These are phyloP conservation scores for Zoanthus sociatus DNA, from an alignment of 92 coral and sea anemone species.

Conservation along the genomic window DNA sequence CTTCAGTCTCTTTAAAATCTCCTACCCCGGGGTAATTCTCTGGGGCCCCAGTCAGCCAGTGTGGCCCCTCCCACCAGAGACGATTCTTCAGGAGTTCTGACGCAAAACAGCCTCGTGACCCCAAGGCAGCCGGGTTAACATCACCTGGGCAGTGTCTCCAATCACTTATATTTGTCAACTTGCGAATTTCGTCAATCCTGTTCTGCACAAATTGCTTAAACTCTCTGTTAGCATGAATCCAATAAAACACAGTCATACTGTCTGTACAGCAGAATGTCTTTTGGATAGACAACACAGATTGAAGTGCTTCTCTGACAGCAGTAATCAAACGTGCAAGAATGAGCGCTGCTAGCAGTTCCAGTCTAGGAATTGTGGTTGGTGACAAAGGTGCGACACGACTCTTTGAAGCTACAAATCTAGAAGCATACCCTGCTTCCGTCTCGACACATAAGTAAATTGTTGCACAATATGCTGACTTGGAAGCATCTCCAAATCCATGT, in stretches of 20 bases:
- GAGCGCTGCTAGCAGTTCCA: conserved; percentile 63
- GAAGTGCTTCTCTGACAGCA: too few relatives aligned
- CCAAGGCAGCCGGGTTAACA: conserved; percentile 53
- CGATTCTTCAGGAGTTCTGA: conserved; percentile 8
- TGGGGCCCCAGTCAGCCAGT: conserved; percentile 42
- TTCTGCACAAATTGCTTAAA: conserved; percentile 64
- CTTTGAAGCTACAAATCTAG: conserved; percentile 65
- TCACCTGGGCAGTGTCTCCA: conserved; percentile 65
- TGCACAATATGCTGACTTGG: conserved; percentile 58
- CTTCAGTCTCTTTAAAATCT: conserved; percentile 17
- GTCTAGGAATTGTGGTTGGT: conserved; percentile 57
- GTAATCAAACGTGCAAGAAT: conserved; percentile 37
- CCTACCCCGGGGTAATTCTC: not conserved
- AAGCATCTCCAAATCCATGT: conserved; percentile 33
- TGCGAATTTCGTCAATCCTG: conserved; percentile 62
- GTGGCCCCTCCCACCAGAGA: conserved; percentile 51
- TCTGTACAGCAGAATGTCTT: conserved; percentile 62
- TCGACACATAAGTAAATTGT: conserved; percentile 59
- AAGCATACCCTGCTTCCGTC: conserved; percentile 46
- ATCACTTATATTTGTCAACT: conserved; percentile 29
- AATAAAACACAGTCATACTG: conserved; percentile 57
- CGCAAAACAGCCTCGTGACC: conserved; percentile 38
- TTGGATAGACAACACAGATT: not conserved
- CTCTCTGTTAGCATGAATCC: conserved; percentile 51
- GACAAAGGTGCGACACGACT: conserved; percentile 57